Evolutionary conservation across 2,888 invertebrate genomes (phyloP), one percentile per base, ranked within the genome.

Genomic region (Slavum lentiscoides): DNA sequence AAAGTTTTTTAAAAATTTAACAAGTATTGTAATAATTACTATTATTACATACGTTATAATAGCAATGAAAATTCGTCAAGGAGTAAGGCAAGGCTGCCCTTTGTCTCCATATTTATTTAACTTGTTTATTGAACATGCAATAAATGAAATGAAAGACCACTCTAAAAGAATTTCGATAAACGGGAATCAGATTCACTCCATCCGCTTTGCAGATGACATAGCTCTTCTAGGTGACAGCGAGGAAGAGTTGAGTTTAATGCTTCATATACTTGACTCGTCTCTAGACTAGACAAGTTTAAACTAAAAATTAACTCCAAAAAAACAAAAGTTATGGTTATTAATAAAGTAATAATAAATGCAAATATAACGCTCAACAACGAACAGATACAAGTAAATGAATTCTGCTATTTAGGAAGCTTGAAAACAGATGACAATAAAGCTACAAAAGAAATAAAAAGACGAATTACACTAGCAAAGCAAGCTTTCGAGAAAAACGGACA

Each of bases 261-360:
- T 76, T 23, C 21, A 76, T 23, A 43, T 30, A 21, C 39, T 76
- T 39, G 17, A 49, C 1, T 23, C 7, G n/a, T 58, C 21, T 49
- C 39, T 70, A 59, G 23, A 43, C 8, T n/a, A n/a, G n/a, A n/a
- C n/a, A 69, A 69, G 62, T 70, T 61, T 8, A 69, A 80, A 59
- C 70, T 80, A 49, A 76, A 68, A 76, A 76, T 77, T 21, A 69
- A 77, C 61, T 66, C 6, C 6, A 66, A 66, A 77, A 77, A 77
- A 39, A 39, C 68, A 30, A 68, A 59, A 76, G 17, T 17, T 30
- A 76, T 76, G 76, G 43, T 39, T 23, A n/a, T 76, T 5, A 58
- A 39, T 58, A 76, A 68, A 74, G 58, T 55, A 3, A 23, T 55
- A 55, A 30, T 7, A 49, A 68, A 37, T 37, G 17, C 37, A 68